Percentiles rank a stretch among this genome's conserved stretches.
phyloP scores from a whole-genome alignment of 1,140 invertebrate genomes.

The Pseudomyrmex concolor region DNA sequence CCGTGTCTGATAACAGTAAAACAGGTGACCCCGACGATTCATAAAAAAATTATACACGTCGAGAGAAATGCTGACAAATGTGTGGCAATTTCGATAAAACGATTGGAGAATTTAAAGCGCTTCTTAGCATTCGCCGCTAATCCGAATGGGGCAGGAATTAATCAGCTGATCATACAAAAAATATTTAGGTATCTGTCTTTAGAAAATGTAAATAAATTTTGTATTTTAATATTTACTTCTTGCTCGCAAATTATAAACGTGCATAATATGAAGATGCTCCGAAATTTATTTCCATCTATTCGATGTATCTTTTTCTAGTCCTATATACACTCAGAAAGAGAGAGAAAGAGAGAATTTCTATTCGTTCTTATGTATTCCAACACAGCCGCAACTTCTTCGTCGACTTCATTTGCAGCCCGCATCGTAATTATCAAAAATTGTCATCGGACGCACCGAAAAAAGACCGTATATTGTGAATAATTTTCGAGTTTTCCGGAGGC shows the following conservation, averaged over 20 bases:
- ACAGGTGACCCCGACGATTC: neutral
- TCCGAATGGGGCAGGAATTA: slow-evolving; percentile 1
- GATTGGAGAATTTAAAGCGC: neutral
- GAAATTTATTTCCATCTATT: no score
- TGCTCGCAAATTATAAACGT: no score
- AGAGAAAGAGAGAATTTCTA: neutral
- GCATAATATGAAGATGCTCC: no score
- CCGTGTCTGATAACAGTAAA: slow-evolving; percentile 55
- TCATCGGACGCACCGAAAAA: neutral
- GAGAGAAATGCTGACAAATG: slow-evolving; percentile 17
- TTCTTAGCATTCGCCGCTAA: slow-evolving; percentile 9
- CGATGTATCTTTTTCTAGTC: neutral
- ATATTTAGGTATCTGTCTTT: no score
- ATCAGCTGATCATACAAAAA: neutral
- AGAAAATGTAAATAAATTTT: no score
- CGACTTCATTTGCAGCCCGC: neutral
- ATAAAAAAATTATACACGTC: neutral
- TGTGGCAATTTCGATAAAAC: neutral
- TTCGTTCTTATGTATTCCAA: slow-evolving; percentile 10
- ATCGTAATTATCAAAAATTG: slow-evolving; percentile 47
- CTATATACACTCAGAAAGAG: neutral
- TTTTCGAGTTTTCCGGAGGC: slow-evolving; percentile 9
- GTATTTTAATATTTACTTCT: no score
- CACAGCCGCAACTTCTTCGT: neutral
- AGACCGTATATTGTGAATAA: slow-evolving; percentile 13